These are phyloP conservation scores for Potorous gilbertii DNA, from an alignment of 2,797 vertebrate genomes.

Conservation along the genomic window DNA sequence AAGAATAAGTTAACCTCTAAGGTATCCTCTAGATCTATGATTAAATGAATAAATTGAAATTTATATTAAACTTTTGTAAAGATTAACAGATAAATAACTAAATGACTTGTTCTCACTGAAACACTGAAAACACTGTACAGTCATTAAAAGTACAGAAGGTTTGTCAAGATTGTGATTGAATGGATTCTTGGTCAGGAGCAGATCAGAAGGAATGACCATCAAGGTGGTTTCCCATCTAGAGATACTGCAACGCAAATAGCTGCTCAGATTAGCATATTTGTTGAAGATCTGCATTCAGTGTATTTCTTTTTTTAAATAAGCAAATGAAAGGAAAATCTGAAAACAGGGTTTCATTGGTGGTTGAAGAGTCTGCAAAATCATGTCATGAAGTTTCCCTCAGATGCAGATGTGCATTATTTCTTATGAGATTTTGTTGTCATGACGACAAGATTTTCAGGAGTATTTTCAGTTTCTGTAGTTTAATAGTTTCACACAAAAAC, in stretches of 20 bases:
- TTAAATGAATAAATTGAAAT: not conserved
- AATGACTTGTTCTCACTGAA: slow-evolving; percentile 6
- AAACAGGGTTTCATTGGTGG: slow-evolving; percentile 76
- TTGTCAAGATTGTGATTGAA: not conserved
- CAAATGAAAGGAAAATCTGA: slow-evolving; percentile 75
- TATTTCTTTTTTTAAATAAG: slow-evolving; percentile 59
- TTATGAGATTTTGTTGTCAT: slow-evolving; percentile 85
- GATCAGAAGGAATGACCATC: not conserved
- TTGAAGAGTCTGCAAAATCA: slow-evolving; percentile 72
- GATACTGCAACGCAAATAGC: slow-evolving; percentile 39
- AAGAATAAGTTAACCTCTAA: not conserved
- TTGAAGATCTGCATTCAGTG: slow-evolving; percentile 58
- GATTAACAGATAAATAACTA: slow-evolving; percentile 3
- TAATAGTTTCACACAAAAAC: slow-evolving; percentile 78
- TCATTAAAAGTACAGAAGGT: not conserved
- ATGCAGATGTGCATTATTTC: slow-evolving; percentile 80
- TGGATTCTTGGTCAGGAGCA: not conserved
- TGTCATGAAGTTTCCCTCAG: slow-evolving; percentile 79
- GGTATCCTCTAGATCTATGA: not conserved
- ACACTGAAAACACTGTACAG: not conserved
- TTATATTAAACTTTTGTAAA: slow-evolving; percentile 36
- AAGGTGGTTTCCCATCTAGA: not conserved
- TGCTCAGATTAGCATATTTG: slow-evolving; percentile 56
- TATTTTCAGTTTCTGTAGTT: slow-evolving; percentile 78
- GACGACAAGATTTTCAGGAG: slow-evolving; percentile 84